These are phyloP conservation scores for Apamea anceps DNA, from an alignment of 2,888 invertebrate genomes.

Conservation along the genomic window DNA sequence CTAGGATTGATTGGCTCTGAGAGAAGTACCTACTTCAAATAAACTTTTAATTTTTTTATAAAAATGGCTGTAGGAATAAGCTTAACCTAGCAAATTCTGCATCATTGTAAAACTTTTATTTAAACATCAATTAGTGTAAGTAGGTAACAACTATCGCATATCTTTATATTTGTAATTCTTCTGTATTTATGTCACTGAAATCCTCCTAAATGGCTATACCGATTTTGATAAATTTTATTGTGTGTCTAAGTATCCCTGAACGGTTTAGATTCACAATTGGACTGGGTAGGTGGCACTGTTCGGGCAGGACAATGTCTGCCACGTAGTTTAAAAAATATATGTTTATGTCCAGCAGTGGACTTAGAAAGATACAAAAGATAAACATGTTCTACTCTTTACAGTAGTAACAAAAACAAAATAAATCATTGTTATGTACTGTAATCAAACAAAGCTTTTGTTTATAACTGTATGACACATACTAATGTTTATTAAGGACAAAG, in stretches of 20 bases:
- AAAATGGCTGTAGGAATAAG: neutral
- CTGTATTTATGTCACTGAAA: neutral
- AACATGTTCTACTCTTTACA: neutral
- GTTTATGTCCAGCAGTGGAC: neutral
- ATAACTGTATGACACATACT: constrained; percentile 48
- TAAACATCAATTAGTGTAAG: neutral
- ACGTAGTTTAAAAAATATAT: neutral
- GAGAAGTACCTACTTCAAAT: neutral
- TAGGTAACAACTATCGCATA: neutral
- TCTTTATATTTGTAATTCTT: neutral
- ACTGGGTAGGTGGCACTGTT: neutral
- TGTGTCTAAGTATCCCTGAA: neutral
- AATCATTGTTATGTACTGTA: constrained; percentile 17
- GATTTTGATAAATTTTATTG: neutral
- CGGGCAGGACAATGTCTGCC: neutral
- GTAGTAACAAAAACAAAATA: constrained; percentile 16
- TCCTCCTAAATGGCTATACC: too few relatives aligned
- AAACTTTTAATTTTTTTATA: neutral
- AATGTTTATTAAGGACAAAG: constrained; percentile 48
- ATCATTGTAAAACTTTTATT: neutral
- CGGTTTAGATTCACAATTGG: neutral
- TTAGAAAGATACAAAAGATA: neutral
- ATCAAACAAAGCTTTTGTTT: constrained; percentile 55
- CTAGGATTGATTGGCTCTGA: neutral
- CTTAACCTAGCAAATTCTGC: neutral